These are phyloP conservation scores for Bubo scandiacus DNA, from an alignment of 2,113 vertebrate genomes.

Conservation along the genomic window DNA sequence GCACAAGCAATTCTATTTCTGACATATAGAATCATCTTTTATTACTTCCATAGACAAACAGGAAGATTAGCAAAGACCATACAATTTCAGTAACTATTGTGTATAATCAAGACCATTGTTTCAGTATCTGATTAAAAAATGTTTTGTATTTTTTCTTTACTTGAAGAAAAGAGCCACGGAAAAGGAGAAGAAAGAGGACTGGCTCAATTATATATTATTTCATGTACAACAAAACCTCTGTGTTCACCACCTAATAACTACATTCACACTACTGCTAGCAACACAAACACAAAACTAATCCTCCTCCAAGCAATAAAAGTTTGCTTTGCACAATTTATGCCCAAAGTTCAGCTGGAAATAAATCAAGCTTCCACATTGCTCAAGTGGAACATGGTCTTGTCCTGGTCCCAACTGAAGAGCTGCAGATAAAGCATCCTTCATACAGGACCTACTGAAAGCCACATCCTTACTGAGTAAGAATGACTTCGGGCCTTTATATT, in stretches of 20 bases:
- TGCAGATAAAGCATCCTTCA: neutral
- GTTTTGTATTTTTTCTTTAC: neutral
- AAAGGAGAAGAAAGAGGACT: neutral
- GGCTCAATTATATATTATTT: neutral
- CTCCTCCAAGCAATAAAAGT: neutral
- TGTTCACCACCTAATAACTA: neutral
- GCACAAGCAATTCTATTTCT: neutral
- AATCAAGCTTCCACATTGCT: neutral
- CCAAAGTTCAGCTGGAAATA: neutral
- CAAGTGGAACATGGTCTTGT: neutral
- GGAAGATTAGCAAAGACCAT: neutral
- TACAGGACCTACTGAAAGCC: neutral
- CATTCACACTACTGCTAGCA: neutral
- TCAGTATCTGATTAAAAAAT: neutral
- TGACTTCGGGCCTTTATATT: neutral
- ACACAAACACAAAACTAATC: neutral
- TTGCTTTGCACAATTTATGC: neutral
- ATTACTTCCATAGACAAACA: neutral
- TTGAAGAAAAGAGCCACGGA: neutral
- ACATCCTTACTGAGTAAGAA: neutral
- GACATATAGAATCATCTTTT: neutral
- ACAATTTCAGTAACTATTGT: neutral
- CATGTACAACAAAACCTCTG: neutral
- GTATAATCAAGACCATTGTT: slow-evolving; percentile 28
- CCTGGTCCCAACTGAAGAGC: neutral